phyloP scores from a whole-genome alignment of 2,113 vertebrate genomes.

The Cinclus mexicanus region DNA sequence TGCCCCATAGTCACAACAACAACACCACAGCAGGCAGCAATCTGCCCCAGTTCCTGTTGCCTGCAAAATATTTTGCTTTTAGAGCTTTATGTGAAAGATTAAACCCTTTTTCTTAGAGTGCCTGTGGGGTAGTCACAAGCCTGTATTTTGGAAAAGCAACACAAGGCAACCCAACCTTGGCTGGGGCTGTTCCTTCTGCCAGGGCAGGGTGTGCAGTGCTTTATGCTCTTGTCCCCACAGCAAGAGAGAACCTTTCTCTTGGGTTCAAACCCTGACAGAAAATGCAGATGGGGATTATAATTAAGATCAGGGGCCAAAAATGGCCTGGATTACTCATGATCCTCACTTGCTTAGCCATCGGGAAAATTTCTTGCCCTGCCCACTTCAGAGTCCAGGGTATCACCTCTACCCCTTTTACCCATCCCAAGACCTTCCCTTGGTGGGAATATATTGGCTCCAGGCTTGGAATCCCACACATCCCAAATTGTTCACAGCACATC shows the following conservation, averaged over 20 bases:
- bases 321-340: background rate
- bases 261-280: background rate
- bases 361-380: background rate
- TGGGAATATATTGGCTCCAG: background rate
- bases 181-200: background rate
- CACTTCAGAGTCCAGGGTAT: background rate
- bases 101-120: background rate
- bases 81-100: background rate
- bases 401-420: background rate
- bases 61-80: background rate
- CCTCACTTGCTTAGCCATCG: background rate
- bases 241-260: background rate
- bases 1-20: background rate
- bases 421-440: background rate
- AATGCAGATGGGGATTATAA: background rate
- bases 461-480: background rate
- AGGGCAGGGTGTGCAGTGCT: background rate
- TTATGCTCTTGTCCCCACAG: background rate
- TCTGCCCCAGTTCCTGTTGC: background rate
- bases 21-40: conserved; percentile 13
- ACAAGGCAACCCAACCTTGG: background rate
- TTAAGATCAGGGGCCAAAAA: background rate
- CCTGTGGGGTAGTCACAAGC: too few species aligned
- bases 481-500: background rate
- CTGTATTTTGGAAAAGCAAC: background rate